Evolutionary conservation across 2,888 invertebrate species (phyloP).

Genomic region (Phoenoteleia sp.): DNA sequence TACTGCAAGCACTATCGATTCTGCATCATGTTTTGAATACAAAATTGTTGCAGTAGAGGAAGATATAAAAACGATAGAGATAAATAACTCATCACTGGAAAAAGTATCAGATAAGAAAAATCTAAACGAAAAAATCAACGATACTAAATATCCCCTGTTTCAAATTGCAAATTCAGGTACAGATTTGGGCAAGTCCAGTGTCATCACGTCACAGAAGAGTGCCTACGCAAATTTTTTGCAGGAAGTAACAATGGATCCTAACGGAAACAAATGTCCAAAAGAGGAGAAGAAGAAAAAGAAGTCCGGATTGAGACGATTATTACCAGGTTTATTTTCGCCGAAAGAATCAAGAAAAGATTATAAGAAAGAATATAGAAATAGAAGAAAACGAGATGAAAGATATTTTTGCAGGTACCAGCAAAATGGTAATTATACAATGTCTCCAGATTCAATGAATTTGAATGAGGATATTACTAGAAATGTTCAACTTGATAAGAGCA

Average conservation of each 20-base stretch:
- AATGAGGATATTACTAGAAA: constrained; percentile 84
- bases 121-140: not conserved
- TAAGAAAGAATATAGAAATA: constrained; percentile 79
- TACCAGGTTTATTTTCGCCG: constrained; percentile 83
- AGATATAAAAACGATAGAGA: constrained; percentile 70
- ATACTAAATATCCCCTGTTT: no score
- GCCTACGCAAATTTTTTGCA: constrained; percentile 83
- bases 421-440: constrained; percentile 83
- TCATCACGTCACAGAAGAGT: constrained; percentile 72
- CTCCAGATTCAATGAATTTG: constrained; percentile 83
- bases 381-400: constrained; percentile 81
- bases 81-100: not conserved
- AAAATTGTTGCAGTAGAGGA: constrained; percentile 79
- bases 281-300: constrained; percentile 85
- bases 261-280: constrained; percentile 83
- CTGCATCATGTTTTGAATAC: constrained; percentile 81
- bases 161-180: constrained; percentile 7
- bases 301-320: constrained; percentile 80
- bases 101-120: not conserved
- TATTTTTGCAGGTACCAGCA: constrained; percentile 83
- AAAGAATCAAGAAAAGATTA: constrained; percentile 83
- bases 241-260: constrained; percentile 83
- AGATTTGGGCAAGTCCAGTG: constrained; percentile 19
- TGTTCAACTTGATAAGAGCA: constrained; percentile 82
- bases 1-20: constrained; percentile 81